A percentile compares a stretch with the other conserved stretches of the same genome.
Evolutionary conservation across 1,140 invertebrate genomes (phyloP).

Genomic region (Calephelis virginiensis): DNA sequence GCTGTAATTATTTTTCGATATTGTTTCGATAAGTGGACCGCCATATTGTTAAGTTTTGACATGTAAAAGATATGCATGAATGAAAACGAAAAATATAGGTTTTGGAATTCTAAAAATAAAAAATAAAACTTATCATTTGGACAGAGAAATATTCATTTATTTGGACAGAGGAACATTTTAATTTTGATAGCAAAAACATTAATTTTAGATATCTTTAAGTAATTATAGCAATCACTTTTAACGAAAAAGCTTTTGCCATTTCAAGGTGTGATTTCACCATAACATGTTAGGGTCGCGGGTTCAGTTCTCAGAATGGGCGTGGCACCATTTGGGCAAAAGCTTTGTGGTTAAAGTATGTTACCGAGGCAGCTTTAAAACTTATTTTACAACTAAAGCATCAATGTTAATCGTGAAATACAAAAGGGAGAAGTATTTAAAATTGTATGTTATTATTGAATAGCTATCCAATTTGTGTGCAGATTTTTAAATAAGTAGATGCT

Average conservation of each 20-base stretch:
- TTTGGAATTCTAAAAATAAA: too few species aligned
- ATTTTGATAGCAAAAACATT: too few species aligned
- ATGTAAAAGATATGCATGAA: too few species aligned
- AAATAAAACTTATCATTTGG: too few species aligned
- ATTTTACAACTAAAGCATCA: background rate
- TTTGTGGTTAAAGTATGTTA: constrained; percentile 40
- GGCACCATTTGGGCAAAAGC: constrained; percentile 42
- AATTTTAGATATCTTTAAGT: background rate
- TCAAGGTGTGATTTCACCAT: constrained; percentile 1
- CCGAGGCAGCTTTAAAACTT: constrained; percentile 17
- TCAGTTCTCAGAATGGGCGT: constrained; percentile 46
- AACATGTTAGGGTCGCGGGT: constrained; percentile 30
- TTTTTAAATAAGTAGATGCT: too few species aligned
- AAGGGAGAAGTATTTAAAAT: background rate
- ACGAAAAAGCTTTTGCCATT: background rate
- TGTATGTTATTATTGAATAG: too few species aligned
- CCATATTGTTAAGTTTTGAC: constrained; percentile 28
- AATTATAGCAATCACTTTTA: background rate
- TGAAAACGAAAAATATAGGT: too few species aligned
- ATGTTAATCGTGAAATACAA: background rate
- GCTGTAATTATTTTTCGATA: constrained; percentile 53
- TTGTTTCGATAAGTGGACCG: constrained; percentile 37
- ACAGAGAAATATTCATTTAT: too few species aligned
- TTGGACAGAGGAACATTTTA: too few species aligned
- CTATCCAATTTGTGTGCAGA: too few species aligned